phyloP scores from a whole-genome alignment of 2,797 vertebrate species.

The Phataginus tetradactyla region DNA sequence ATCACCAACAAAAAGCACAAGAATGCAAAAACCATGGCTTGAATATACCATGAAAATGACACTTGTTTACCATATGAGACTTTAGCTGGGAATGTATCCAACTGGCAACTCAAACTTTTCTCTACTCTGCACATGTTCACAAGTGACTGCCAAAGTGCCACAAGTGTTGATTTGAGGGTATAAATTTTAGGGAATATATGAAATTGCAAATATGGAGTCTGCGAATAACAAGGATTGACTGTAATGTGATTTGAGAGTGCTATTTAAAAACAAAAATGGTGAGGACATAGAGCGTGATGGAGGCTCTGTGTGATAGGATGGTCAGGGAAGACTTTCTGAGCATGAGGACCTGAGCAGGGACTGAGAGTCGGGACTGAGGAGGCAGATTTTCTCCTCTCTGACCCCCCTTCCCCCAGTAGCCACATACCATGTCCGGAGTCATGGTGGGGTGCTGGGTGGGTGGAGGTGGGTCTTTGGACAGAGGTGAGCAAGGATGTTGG shows the following conservation, averaged over 20 bases:
- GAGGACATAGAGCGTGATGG: neutral
- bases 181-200: constrained; percentile 24
- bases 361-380: neutral
- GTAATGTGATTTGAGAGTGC: constrained; percentile 9
- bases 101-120: neutral
- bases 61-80: neutral
- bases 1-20: neutral
- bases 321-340: neutral
- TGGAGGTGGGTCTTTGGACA: neutral
- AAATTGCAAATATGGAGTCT: neutral
- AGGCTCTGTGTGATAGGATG: neutral
- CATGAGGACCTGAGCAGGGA: neutral
- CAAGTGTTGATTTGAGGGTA: neutral
- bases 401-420: neutral
- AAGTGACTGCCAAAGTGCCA: neutral
- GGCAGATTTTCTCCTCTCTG: neutral
- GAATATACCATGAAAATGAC: neutral
- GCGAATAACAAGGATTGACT: neutral
- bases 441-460: neutral
- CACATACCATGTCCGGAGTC: neutral
- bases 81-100: neutral
- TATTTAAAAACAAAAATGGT: constrained; percentile 16
- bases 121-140: neutral
- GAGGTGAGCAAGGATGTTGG: neutral
- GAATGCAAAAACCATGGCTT: neutral